Conservation (phyloP, 2,113 vertebrate species). For the Nannospalax galili region DNA sequence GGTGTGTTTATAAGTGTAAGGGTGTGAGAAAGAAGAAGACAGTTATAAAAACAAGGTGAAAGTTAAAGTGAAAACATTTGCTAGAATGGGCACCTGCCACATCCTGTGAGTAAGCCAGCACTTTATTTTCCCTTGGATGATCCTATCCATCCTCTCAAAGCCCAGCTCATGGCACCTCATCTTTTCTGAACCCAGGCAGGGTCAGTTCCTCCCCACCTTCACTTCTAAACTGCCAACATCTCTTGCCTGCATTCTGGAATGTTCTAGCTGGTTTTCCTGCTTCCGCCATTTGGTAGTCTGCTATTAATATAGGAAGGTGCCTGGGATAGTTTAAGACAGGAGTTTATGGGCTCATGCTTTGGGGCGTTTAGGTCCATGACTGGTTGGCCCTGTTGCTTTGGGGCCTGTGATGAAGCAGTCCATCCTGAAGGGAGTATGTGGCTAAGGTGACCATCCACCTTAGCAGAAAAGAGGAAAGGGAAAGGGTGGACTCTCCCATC, state of each 20-base stretch:
- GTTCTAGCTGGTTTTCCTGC: slow-evolving; percentile 15
- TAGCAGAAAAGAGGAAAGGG: neutral
- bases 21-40: neutral
- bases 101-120: neutral
- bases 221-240: neutral
- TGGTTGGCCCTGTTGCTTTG: neutral
- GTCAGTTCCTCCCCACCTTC: neutral
- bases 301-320: neutral
- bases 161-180: neutral
- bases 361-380: neutral
- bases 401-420: neutral
- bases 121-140: neutral
- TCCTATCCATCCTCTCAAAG: neutral
- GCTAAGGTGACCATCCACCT: neutral
- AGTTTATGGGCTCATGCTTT: neutral
- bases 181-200: neutral
- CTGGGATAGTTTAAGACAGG: too few species aligned
- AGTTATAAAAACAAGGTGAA: slow-evolving; percentile 8
- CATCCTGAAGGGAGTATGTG: neutral
- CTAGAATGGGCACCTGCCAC: neutral
- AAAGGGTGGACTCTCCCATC: neutral
- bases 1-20: neutral
- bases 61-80: neutral
- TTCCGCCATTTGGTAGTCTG: neutral
- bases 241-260: neutral